These are phyloP conservation scores for Nipponia nippon DNA, from an alignment of 2,113 vertebrate genomes.

Conservation along the genomic window DNA sequence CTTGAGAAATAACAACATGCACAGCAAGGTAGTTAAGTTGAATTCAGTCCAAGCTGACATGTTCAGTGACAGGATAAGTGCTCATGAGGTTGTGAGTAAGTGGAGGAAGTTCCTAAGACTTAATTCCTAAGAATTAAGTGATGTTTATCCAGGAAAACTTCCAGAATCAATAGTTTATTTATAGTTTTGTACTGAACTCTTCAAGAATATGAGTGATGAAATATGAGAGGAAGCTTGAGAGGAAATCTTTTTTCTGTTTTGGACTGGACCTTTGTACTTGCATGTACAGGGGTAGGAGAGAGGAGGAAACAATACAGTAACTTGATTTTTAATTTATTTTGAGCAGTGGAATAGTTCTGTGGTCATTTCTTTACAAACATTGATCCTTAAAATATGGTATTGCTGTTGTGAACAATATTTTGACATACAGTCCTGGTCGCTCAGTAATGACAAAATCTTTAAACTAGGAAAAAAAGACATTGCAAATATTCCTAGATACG, in stretches of 20 bases:
- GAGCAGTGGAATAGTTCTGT: neutral
- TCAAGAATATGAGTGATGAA: neutral
- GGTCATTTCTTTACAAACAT: neutral
- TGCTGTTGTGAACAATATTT: neutral
- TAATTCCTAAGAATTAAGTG: neutral
- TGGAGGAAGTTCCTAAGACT: neutral
- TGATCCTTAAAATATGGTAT: neutral
- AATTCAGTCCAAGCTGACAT: neutral
- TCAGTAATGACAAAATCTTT: neutral
- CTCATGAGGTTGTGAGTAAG: rapidly evolving
- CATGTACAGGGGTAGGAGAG: neutral
- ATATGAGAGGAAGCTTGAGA: neutral
- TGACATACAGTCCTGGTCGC: neutral
- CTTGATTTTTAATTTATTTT: neutral
- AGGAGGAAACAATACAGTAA: neutral
- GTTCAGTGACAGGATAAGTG: neutral
- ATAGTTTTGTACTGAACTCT: neutral
- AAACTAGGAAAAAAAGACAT: neutral
- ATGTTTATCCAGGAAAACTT: neutral
- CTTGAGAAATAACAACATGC: neutral
- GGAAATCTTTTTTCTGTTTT: neutral
- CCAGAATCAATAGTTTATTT: neutral
- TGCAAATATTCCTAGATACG: neutral
- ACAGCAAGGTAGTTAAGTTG: rapidly evolving
- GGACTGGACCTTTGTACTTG: neutral